phyloP scores from a whole-genome alignment of 2,797 vertebrate genomes.

The Gastrophryne carolinensis region DNA sequence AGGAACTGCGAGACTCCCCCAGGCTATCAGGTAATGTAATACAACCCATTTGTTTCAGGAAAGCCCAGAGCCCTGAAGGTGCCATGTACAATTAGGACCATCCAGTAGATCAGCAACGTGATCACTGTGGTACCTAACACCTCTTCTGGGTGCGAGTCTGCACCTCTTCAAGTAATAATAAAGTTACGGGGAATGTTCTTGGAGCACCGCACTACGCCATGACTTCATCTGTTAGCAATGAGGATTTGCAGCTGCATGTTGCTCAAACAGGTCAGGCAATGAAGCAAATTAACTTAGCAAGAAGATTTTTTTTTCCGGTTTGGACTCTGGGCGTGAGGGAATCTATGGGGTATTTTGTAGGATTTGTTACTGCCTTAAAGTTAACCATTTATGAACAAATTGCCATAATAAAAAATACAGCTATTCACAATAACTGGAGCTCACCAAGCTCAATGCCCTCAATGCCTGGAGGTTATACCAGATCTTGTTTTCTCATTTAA shows the following conservation, averaged over 20 bases:
- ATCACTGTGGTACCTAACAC: conserved; percentile 48
- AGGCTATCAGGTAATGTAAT: conserved; percentile 41
- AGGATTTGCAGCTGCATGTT: conserved; percentile 30
- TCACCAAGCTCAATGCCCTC: too few relatives aligned
- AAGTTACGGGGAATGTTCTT: conserved; percentile 48
- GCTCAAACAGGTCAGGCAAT: conserved; percentile 3
- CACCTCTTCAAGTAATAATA: conserved; percentile 46
- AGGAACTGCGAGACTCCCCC: conserved; percentile 1
- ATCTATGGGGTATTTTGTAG: conserved; percentile 4
- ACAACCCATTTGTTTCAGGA: conserved; percentile 53
- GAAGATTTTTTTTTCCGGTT: background rate
- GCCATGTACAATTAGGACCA: conserved; percentile 39
- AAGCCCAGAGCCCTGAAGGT: conserved; percentile 50
- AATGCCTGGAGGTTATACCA: too few relatives aligned
- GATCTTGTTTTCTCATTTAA: too few relatives aligned
- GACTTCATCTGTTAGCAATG: conserved; percentile 43
- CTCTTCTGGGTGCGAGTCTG: conserved; percentile 47
- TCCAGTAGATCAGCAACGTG: conserved; percentile 44
- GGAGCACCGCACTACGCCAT: conserved; percentile 40
- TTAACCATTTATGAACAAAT: background rate
- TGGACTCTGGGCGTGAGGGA: background rate
- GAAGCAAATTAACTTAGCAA: conserved; percentile 27
- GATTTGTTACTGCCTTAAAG: background rate
- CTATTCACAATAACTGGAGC: too few relatives aligned
- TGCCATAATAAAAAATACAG: too few relatives aligned